A percentile compares a stretch with the other conserved stretches of the same genome.
These are phyloP conservation scores for Alauda arvensis DNA, from an alignment of 2,797 vertebrate genomes.

Conservation along the genomic window DNA sequence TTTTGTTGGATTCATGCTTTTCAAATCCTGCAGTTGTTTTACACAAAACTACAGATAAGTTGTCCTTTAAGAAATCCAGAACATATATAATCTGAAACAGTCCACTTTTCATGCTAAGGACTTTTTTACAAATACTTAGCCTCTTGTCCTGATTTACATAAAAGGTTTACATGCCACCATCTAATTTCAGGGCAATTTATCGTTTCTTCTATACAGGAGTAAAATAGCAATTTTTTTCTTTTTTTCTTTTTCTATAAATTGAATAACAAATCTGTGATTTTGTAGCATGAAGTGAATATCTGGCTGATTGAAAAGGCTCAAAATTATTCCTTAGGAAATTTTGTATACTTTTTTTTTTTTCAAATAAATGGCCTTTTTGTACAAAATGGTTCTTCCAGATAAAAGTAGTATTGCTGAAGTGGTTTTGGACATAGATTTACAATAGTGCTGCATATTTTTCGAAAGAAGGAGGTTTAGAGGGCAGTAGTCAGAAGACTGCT, in stretches of 20 bases:
- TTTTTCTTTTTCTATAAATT: neutral
- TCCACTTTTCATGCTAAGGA: constrained; percentile 27
- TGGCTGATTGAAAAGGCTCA: constrained; percentile 19
- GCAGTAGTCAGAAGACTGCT: neutral
- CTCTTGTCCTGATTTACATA: constrained; percentile 54
- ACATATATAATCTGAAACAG: neutral
- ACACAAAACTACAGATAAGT: constrained; percentile 12
- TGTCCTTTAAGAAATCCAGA: constrained; percentile 29
- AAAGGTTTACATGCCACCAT: constrained; percentile 48
- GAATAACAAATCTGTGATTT: constrained; percentile 28
- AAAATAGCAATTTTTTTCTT: constrained; percentile 1
- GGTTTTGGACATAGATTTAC: constrained; percentile 28
- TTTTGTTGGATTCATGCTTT: constrained; percentile 33
- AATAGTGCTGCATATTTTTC: neutral
- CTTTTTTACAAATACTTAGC: constrained; percentile 48
- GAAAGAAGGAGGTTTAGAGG: constrained; percentile 15
- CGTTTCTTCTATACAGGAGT: constrained; percentile 24
- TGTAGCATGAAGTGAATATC: constrained; percentile 21
- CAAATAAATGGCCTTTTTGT: neutral
- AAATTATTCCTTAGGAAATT: constrained; percentile 6
- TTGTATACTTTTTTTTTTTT: neutral
- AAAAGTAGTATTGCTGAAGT: neutral
- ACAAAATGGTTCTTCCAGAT: neutral
- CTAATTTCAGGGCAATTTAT: constrained; percentile 52
- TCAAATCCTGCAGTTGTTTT: constrained; percentile 14